Base-by-base conservation (phyloP, 64 coral and sea anemone genomes). In the Montipora cactus region DNA sequence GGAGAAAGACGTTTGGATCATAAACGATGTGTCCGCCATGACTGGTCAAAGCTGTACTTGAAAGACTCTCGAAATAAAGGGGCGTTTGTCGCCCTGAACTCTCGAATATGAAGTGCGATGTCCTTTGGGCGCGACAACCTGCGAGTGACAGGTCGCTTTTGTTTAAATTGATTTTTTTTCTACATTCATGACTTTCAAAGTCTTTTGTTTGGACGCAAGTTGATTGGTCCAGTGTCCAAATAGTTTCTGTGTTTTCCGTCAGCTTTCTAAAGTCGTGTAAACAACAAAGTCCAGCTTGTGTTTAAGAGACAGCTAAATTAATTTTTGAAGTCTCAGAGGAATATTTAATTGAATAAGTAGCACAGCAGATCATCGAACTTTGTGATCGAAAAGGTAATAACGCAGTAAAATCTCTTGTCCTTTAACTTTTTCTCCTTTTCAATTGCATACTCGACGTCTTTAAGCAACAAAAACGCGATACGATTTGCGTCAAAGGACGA, bases 291-390 rank as follows among this genome's bases (percentile, higher is more conserved):
- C 82, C 76, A 11, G 44, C 47, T 71, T 68, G 7, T 71, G 52
- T 25, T 10, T 15, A 81, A 22, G 22, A 81, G 79, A 81, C 59
- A 72, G 64, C 45, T 47, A 71, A 86, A 86, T 86, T 70, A 86
- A 64, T 86, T 86, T 47, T 86, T 49, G 18, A 86, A 71, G 2
- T 86, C 82, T 86, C 82, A 86, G 16, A 86, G 82, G 82, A 86
- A 86, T 86, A 48, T 71, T 8, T 49, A 44, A 19, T 5, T 86
- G 45, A 70, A 71, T 86, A 68, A 86, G 71, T 50, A 12, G 82
- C 18, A 86, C 23, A 15, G 62, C 82, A 49, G 37, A 71, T 86
- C 66, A 18, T 71, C 14, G 61, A 64, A 64, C 14, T 15, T 14
- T 14, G 13, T 64, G 3, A 64, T 64, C 64, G 67, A 71, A 70